These are phyloP conservation scores for Microtus pennsylvanicus DNA, from an alignment of 2,113 vertebrate genomes.

Conservation along the genomic window DNA sequence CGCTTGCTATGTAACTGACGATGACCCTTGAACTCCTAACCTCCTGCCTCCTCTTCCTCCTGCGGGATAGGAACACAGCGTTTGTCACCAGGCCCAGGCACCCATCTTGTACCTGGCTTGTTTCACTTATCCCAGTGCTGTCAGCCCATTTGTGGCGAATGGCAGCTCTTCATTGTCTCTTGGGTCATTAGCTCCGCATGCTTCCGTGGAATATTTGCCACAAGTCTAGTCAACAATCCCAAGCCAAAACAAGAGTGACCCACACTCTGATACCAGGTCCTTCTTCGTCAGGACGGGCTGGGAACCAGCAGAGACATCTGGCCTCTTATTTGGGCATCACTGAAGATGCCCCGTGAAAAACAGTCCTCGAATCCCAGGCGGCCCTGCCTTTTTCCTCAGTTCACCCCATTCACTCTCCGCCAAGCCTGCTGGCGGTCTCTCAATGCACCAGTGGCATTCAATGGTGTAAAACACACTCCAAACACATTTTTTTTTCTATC, in stretches of 20 bases:
- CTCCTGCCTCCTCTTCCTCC: not conserved
- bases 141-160: not conserved
- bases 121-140: not conserved
- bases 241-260: not conserved
- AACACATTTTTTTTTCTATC: slow-evolving; percentile 35
- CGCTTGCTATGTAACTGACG: not conserved
- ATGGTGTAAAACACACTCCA: slow-evolving; percentile 22
- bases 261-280: not conserved
- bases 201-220: not conserved
- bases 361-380: not conserved
- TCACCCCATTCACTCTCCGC: not conserved
- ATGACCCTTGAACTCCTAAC: not conserved
- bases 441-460: not conserved
- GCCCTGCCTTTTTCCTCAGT: not conserved
- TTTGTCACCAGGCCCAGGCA: not conserved
- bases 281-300: not conserved
- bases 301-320: not conserved
- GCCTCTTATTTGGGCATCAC: not conserved
- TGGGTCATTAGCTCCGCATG: not conserved
- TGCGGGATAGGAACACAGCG: not conserved
- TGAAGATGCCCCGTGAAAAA: not conserved
- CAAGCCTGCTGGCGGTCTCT: not conserved
- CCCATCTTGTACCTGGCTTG: not conserved
- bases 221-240: not conserved
- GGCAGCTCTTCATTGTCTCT: not conserved